Base-by-base conservation (phyloP, 1,140 invertebrate genomes). In the Melanaphis sacchari region DNA sequence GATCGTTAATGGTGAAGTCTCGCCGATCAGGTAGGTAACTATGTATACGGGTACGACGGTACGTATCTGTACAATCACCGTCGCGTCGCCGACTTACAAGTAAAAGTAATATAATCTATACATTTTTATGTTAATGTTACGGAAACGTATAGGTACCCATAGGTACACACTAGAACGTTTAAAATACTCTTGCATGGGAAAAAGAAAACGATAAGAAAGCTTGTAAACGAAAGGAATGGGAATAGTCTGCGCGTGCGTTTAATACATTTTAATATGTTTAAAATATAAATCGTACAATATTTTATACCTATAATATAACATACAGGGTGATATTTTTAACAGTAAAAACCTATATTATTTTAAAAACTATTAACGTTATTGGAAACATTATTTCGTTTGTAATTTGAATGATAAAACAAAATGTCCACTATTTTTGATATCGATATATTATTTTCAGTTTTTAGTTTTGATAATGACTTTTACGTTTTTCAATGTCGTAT, bases 101-200 rank as follows among this genome's bases (percentile, higher is more conserved):
- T 85, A 85, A 85, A 85, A 85, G 84, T 85, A 85, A 43, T 18
- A 85, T 85, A 85, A 85, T 85, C 26, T 85, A 43, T 85, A 31
- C 38, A 85, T 85, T 85, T 40, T 85, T 85, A 85, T 85, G 38
- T 26, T 43, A 85, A 85, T 43, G 26, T 85, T 46, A 85, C 40
- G 40, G 84, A 85, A 85, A 85, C 41, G 41, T 40, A n/a, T 6
- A n/a, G 11, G 59, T 59, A 59, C 26, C 24, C 59, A n/a, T 76
- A n/a, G 31, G 59, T n/a, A 76, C 59, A 76, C 59, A 76, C 15
- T 59, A 52, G 59, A 66, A 66, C 31, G 59, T 66, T 31, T 66
- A 9, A 9, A 66, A 21, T n/a, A 31, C 6, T 31, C 26, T 31
- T 31, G 24, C 31, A 26, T 3, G 26, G 5, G 41, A 26, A 41